These are phyloP conservation scores for Parasteatoda tepidariorum DNA, from an alignment of 1,140 invertebrate genomes.

Conservation along the genomic window DNA sequence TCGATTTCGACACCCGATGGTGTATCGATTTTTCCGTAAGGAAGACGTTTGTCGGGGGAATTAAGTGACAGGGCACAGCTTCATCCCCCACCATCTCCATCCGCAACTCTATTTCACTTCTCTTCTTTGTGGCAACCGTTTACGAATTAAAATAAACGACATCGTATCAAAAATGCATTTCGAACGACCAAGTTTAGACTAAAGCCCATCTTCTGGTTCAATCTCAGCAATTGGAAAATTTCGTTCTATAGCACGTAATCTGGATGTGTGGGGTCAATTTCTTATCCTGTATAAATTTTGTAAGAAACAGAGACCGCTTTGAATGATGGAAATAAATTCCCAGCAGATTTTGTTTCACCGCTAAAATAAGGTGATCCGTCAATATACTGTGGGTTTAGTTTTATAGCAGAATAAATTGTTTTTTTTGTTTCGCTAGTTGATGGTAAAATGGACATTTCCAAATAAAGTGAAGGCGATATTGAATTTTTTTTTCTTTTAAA, in stretches of 20 bases:
- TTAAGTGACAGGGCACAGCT: not conserved
- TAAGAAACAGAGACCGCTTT: not conserved
- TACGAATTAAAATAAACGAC: slow-evolving; percentile 44
- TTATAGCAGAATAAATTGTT: no score
- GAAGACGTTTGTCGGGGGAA: slow-evolving; percentile 14
- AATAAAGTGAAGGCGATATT: no score
- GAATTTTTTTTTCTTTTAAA: no score
- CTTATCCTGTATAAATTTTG: not conserved
- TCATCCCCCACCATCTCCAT: not conserved
- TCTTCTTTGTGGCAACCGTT: not conserved
- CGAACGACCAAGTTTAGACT: not conserved
- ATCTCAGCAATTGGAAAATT: not conserved
- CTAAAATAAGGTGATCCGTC: not conserved
- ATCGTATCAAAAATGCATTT: slow-evolving; percentile 25
- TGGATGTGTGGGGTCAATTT: not conserved
- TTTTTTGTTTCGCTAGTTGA: no score
- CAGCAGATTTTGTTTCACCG: not conserved
- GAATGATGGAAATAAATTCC: not conserved
- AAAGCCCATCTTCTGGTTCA: not conserved
- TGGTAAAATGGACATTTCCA: no score
- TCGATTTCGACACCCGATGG: slow-evolving; percentile 50
- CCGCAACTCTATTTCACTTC: not conserved
- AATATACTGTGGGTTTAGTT: not conserved
- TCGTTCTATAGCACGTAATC: not conserved
- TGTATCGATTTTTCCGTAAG: slow-evolving; percentile 21